Evolutionary conservation across 2,888 invertebrate genomes (phyloP), one percentile per base, ranked within the genome.

Genomic region (Eulithis testata): DNA sequence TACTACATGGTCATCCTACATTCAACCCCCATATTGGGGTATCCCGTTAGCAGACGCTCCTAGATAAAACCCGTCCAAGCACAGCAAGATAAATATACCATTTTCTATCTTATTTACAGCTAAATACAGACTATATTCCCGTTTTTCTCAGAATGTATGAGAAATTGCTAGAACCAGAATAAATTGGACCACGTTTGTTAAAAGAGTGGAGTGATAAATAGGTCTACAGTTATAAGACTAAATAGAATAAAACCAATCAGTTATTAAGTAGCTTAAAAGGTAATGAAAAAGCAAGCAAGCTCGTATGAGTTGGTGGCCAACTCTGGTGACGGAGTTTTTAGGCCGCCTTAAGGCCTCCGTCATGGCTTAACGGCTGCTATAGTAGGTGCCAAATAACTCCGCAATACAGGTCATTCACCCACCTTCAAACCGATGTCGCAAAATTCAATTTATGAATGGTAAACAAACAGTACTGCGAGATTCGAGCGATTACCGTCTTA

Each of bases 1-100:
- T 8, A 40, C 9, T 9, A 11, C 3, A 49, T 50, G 21, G 51
- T 11, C 62, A 60, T 60, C 63, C 69, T 65, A 58, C 68, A 50
- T 63, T 55, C 62, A 40, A 52, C 66, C 60, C 66, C 69, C 66
- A 56, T 71, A 71, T 71, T 60, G 58, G 66, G 69, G 11, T 50
- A 37, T 69, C 51, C 71, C 71, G 71, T 70, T 70, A 68, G 53
- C 56, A 58, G 51, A 64, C 54, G 55, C 31, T 55, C 67, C 57
- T 55, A 57, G 54, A 62, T 61, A 58, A 62, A 66, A 66, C 66
- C 58, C 44, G 66, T 59, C n/a, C 52, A 59, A 11, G 57, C 12
- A 37, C 27, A 9, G 9, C 40, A 9, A 45, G 53, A 61, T 50
- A 49, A 64, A 56, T 36, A 60, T 40, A 9, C 54, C 53, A 54